Conservation (phyloP, 2,113 vertebrate genomes). For the Prinia subflava region DNA sequence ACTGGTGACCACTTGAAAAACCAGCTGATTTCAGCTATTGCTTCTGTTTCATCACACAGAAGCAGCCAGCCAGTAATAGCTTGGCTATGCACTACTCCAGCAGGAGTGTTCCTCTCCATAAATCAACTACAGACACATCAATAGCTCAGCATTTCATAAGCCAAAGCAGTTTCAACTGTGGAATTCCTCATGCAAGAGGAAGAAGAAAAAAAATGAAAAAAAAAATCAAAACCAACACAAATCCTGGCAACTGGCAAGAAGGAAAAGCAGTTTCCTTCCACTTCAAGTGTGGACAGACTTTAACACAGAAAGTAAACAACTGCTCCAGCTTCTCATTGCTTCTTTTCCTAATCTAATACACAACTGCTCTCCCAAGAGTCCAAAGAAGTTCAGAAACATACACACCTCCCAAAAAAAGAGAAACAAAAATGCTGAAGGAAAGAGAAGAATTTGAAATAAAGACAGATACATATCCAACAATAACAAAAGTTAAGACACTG, state of each 20-base stretch:
- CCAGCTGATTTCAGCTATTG: neutral
- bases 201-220: no score
- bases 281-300: neutral
- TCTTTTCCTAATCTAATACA: neutral
- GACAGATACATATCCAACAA: neutral
- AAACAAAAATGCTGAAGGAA: neutral
- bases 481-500: neutral
- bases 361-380: neutral
- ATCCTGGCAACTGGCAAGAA: constrained; percentile 3
- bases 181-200: neutral
- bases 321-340: neutral
- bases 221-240: neutral
- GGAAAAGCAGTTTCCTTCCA: constrained; percentile 38
- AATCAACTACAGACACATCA: neutral
- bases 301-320: neutral
- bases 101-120: neutral
- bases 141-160: neutral
- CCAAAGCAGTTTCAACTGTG: neutral
- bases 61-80: neutral
- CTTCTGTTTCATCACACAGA: neutral
- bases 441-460: neutral
- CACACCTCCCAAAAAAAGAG: neutral
- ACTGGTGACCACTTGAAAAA: neutral
- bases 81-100: neutral
- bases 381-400: neutral